Evolutionary conservation across 2,113 vertebrate genomes (phyloP), one percentile per base, ranked within the genome.

Genomic region (Orientallactaga bullata): DNA sequence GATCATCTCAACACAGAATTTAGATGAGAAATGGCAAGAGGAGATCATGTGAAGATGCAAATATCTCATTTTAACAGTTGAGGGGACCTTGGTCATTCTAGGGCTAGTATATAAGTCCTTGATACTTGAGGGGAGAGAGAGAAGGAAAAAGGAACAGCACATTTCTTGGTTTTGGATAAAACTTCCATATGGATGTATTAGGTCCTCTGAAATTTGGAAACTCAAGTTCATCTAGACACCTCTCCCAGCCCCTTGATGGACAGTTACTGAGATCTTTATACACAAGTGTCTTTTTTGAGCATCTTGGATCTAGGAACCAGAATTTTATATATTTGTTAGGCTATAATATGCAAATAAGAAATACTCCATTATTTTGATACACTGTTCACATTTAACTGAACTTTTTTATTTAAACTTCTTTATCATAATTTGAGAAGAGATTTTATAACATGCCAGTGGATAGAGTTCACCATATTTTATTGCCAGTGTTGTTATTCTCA

Each of bases 371-470:
- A 97, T 3, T 0, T 88, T 93, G 94, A 95, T 97, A 94, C 0
- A 23, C 66, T 98, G 88, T 97, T 96, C 94, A 96, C 84, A 97
- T 98, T 98, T 96, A 97, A 93, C n/a, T n/a, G n/a, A n/a, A n/a
- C n/a, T n/a, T n/a, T n/a, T n/a, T n/a, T n/a, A n/a, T n/a, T n/a
- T n/a, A n/a, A n/a, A n/a, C 85, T 97, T 97, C 93, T 97, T 97
- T 95, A 96, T 97, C 95, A 97, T 95, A 66, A 97, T 98, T 97
- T 97, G 91, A 96, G 97, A 97, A 96, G 90, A 95, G 96, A 94
- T 95, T 97, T 96, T 97, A 96, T 96, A 95, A 84, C 95, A 96
- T 97, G 94, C 91, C 89, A 97, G 87, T 87, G 88, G 95, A 82
- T 95, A 92, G 71, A 74, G 69, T 91, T 97, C 60, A 89, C 96